These are phyloP conservation scores for Xenops minutus DNA, from an alignment of 2,797 vertebrate genomes.

Conservation along the genomic window DNA sequence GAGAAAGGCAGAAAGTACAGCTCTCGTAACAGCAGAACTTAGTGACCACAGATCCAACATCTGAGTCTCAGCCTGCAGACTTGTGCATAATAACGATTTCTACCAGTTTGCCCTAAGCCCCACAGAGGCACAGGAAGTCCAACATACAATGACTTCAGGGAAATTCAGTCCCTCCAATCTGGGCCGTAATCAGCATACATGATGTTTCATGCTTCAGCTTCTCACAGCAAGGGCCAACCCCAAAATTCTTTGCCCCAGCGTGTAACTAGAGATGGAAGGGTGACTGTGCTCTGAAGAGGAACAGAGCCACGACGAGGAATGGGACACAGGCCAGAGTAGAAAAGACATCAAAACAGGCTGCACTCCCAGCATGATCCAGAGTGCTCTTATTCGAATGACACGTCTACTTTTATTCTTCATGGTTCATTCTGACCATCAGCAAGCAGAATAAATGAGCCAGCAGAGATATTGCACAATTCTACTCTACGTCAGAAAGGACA, in stretches of 20 bases:
- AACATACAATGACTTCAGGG: neutral
- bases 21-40: neutral
- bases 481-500: neutral
- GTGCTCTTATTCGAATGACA: neutral
- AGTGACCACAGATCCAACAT: neutral
- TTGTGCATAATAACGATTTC: neutral
- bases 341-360: constrained; percentile 3
- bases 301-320: neutral
- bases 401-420: neutral
- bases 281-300: neutral
- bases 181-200: neutral
- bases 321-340: neutral
- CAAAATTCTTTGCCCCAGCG: neutral
- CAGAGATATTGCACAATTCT: neutral
- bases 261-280: neutral
- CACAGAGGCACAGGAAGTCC: neutral
- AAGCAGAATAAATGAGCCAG: constrained; percentile 23
- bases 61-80: neutral
- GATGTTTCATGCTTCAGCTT: neutral
- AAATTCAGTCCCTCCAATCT: neutral
- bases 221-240: neutral
- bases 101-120: neutral
- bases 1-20: neutral
- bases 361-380: neutral
- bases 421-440: constrained; percentile 7